phyloP scores from a whole-genome alignment of 2,797 vertebrate genomes.

The Picus viridis region DNA sequence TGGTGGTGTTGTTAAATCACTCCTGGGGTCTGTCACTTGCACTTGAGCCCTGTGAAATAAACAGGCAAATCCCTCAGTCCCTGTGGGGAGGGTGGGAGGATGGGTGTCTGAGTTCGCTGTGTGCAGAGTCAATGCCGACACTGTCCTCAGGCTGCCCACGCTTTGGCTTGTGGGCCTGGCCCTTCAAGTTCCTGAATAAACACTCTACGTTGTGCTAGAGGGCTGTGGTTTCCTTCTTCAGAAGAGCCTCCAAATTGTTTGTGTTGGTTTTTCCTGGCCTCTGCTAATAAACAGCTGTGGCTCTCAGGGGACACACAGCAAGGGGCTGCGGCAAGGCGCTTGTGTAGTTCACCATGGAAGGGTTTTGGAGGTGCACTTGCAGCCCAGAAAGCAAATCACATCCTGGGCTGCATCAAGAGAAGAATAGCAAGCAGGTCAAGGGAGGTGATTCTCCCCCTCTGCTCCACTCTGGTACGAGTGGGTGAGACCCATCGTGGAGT shows the following conservation, averaged over 20 bases:
- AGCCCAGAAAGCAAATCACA: too few relatives aligned
- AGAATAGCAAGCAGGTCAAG: too few relatives aligned
- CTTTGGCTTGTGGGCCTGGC: background rate
- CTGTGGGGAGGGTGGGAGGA: background rate
- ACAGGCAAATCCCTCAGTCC: background rate
- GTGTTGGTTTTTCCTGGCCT: background rate
- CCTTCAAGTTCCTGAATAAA: background rate
- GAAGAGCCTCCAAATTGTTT: background rate
- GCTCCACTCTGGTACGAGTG: too few relatives aligned
- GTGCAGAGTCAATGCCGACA: background rate
- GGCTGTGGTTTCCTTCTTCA: background rate
- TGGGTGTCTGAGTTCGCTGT: accelerated
- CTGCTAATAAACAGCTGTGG: background rate
- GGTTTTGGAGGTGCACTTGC: background rate
- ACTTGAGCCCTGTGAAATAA: background rate
- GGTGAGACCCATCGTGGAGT: too few relatives aligned
- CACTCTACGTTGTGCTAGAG: background rate
- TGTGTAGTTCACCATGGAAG: background rate
- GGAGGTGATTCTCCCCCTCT: too few relatives aligned
- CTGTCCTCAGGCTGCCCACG: background rate
- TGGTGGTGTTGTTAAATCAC: background rate
- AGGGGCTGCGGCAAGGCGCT: background rate
- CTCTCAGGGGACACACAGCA: background rate
- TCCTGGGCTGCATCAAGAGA: too few relatives aligned
- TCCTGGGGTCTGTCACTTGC: background rate